Base-by-base conservation (phyloP, 2,797 vertebrate genomes). In the Heteromormyrus szaboi region DNA sequence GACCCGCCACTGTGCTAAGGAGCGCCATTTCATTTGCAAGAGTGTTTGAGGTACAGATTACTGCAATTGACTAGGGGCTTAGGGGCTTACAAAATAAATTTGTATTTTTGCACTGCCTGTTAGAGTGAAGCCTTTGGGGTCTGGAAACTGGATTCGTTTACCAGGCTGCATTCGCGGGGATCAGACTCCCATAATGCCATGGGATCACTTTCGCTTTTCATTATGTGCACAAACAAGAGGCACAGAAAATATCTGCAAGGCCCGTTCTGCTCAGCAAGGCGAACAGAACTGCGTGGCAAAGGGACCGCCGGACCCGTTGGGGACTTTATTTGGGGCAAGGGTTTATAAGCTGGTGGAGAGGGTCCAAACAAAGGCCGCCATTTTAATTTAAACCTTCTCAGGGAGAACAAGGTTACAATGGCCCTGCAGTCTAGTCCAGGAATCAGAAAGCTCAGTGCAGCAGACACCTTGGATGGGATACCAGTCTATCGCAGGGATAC, bases 51-150 rank as follows among this genome's bases (percentile, higher is more conserved):
- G 94, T 95, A 93, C 93, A 95, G 95, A 97, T 97, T 96, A 95
- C 94, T 95, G 95, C 91, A 93, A 92, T 96, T 96, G 95, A 96
- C 95, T 94, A 59, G 93, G 90, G 94, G 96, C 96, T 97, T 96
- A 95, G 93, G 92, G 94, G 94, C 95, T 97, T 97, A 96, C 94
- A 93, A 93, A 91, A 93, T 95, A 96, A 96, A 94, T 97, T 96
- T 95, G 93, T 97, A 95, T 96, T 97, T 84, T 97, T 97, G 96
- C 96, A 95, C 94, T 96, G 96, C 96, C 95, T 96, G 96, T 95
- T 97, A 95, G 95, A 94, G 93, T 93, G 95, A 94, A 96, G 95
- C 95, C 96, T 96, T 96, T 93, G 94, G 90, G 94, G 92, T 94
- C 96, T 97, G 97, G 97, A 97, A 96, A 94, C 79, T 95, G 93